These are phyloP conservation scores for Enteromius anoplus DNA, from an alignment of 2,797 vertebrate species.

Conservation along the genomic window DNA sequence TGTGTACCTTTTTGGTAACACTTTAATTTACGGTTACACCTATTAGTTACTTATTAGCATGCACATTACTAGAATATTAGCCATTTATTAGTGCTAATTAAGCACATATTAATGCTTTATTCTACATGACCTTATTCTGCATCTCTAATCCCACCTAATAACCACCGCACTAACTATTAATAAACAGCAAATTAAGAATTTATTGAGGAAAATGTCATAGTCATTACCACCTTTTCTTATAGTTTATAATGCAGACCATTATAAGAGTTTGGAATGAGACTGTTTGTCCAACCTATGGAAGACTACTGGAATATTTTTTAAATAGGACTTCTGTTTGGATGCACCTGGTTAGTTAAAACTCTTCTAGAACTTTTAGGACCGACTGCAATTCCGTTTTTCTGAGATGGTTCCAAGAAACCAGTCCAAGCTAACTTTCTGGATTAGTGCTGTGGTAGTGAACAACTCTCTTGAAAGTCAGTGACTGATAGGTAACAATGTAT, in stretches of 20 bases:
- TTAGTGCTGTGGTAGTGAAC: background rate
- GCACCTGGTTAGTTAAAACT: background rate
- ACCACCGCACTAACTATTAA: too few relatives aligned
- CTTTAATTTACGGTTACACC: too few relatives aligned
- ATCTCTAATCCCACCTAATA: too few relatives aligned
- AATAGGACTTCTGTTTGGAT: background rate
- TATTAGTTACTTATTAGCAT: too few relatives aligned
- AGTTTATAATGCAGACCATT: background rate
- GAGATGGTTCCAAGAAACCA: background rate
- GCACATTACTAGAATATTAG: too few relatives aligned
- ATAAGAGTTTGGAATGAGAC: background rate
- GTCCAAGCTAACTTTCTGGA: background rate
- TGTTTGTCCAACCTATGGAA: background rate
- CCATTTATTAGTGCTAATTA: too few relatives aligned
- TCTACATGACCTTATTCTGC: too few relatives aligned
- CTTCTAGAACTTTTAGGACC: background rate
- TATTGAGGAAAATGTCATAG: too few relatives aligned
- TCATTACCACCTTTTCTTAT: background rate
- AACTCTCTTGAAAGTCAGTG: background rate
- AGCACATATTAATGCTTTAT: too few relatives aligned
- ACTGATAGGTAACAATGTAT: too few relatives aligned
- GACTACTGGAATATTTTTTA: background rate
- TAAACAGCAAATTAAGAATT: too few relatives aligned
- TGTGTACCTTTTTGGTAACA: too few relatives aligned
- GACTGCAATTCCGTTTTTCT: background rate